phyloP scores from a whole-genome alignment of 2,797 vertebrate genomes.

The Brotogeris chrysoptera region DNA sequence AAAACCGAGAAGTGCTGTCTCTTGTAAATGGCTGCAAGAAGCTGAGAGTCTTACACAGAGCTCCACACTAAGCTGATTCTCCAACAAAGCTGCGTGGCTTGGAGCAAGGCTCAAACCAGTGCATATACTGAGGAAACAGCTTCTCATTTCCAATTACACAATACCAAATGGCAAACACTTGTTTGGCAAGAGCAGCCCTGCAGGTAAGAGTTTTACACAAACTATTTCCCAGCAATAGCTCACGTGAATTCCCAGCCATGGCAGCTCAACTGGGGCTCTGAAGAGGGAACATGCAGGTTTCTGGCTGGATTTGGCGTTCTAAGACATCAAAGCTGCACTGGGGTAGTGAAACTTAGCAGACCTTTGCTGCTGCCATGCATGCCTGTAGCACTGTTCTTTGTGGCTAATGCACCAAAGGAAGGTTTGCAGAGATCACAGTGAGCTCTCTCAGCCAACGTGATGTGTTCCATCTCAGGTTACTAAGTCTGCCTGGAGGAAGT shows the following conservation, averaged over 20 bases:
- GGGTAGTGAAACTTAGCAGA: background rate
- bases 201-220: background rate
- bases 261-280: background rate
- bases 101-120: background rate
- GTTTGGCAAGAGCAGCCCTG: background rate
- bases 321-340: background rate
- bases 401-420: background rate
- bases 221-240: background rate
- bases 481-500: conserved; percentile 22
- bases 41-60: background rate
- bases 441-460: background rate
- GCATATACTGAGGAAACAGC: background rate
- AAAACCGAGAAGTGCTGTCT: fast-evolving
- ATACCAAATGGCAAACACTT: background rate
- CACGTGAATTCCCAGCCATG: background rate
- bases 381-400: background rate
- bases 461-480: background rate
- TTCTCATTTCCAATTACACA: background rate
- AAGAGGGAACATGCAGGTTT: background rate
- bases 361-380: background rate
- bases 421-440: background rate
- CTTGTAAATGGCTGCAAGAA: background rate
- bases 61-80: background rate
- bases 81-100: fast-evolving
- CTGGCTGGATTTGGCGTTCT: background rate